phyloP scores from a whole-genome alignment of 2,888 invertebrate genomes.

The Zhuqinia jingwanae region DNA sequence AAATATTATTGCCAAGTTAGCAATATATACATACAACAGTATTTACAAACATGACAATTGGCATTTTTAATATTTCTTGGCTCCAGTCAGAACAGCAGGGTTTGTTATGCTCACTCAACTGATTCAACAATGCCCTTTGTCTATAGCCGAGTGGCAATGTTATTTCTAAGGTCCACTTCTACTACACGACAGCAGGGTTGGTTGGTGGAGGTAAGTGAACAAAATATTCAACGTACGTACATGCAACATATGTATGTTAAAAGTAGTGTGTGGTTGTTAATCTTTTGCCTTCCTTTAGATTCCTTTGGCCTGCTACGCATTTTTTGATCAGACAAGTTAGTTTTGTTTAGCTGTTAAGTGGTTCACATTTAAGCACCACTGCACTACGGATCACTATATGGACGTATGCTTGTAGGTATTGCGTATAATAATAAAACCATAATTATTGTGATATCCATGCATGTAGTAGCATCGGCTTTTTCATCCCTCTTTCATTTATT shows the following conservation, averaged over 20 bases:
- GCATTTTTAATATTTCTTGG: neutral
- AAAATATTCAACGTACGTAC: neutral
- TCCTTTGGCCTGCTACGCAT: neutral
- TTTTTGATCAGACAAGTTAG: constrained; percentile 56
- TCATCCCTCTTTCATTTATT: constrained; percentile 32
- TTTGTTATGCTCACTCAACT: neutral
- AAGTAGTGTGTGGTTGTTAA: neutral
- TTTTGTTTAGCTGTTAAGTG: constrained; percentile 5
- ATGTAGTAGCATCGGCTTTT: constrained; percentile 7
- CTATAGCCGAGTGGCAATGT: neutral
- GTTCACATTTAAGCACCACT: neutral
- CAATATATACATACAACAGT: neutral
- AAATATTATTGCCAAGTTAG: neutral
- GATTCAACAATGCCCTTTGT: constrained; percentile 1
- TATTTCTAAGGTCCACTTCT: neutral
- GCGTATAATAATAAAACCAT: constrained; percentile 30
- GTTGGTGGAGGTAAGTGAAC: neutral
- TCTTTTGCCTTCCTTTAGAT: neutral
- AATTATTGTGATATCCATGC: constrained; percentile 25
- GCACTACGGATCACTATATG: neutral
- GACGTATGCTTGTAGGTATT: neutral
- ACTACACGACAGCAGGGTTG: neutral
- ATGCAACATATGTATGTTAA: neutral
- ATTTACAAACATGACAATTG: neutral
- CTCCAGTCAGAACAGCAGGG: constrained; percentile 25